These are phyloP conservation scores for Centropyge bicolor DNA, from an alignment of 2,797 vertebrate species.

Conservation along the genomic window DNA sequence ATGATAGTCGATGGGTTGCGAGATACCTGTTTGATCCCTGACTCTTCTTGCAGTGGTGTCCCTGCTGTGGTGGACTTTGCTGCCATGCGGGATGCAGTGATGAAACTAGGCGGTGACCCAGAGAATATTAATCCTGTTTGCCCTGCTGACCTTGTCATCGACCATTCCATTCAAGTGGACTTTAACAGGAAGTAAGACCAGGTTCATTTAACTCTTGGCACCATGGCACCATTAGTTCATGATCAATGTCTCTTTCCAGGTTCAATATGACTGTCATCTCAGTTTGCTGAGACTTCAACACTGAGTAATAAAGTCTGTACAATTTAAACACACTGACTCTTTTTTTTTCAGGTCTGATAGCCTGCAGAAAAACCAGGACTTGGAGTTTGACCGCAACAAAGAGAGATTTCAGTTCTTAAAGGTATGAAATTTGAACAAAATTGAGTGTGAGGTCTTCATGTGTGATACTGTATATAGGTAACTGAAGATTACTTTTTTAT, in stretches of 20 bases:
- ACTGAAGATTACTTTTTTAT: background rate
- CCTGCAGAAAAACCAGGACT: constrained; percentile 96
- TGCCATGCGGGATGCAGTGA: constrained; percentile 97
- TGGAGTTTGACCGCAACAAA: constrained; percentile 98
- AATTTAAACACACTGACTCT: background rate
- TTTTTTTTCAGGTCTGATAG: constrained; percentile 89
- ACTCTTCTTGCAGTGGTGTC: constrained; percentile 88
- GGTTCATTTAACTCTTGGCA: background rate
- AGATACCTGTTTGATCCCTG: no score
- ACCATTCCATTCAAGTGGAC: constrained; percentile 99
- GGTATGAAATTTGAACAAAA: constrained; percentile 76
- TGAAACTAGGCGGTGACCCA: constrained; percentile 92
- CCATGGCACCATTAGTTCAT: background rate
- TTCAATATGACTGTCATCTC: no score
- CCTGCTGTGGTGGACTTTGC: constrained; percentile 98
- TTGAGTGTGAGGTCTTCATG: rapidly evolving
- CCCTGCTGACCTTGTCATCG: constrained; percentile 96
- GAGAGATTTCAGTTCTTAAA: constrained; percentile 99
- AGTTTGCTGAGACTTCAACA: constrained; percentile 1
- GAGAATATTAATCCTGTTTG: constrained; percentile 97
- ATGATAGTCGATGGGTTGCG: no score
- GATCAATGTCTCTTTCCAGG: background rate
- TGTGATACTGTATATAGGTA: background rate
- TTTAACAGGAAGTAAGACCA: constrained; percentile 93
- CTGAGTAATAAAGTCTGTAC: background rate